These are phyloP conservation scores for Hirtodrosophila histrioides DNA, from an alignment of 2,888 invertebrate genomes.

Conservation along the genomic window DNA sequence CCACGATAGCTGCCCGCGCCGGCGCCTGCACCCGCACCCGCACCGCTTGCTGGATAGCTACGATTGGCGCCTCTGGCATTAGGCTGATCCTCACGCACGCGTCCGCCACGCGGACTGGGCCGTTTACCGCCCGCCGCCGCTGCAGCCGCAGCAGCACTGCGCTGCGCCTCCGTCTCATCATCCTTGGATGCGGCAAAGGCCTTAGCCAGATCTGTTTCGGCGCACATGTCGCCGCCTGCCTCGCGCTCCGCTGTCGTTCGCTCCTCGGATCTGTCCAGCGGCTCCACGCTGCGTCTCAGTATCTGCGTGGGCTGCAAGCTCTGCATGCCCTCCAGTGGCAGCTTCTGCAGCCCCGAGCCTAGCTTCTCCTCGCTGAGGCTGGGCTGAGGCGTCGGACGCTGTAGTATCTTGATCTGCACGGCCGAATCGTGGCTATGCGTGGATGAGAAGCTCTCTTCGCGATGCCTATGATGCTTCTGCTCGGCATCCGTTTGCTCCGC, in stretches of 20 bases:
- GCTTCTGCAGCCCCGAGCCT: constrained; percentile 40
- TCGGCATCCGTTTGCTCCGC: constrained; percentile 85
- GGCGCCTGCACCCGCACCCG: constrained; percentile 85
- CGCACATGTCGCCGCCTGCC: constrained; percentile 11
- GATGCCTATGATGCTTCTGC: constrained; percentile 78
- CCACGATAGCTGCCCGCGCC: constrained; percentile 85
- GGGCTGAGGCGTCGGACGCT: constrained; percentile 77
- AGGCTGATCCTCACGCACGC: constrained; percentile 47
- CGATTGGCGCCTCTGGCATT: constrained; percentile 48
- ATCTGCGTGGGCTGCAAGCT: constrained; percentile 82
- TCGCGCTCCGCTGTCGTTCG: background rate
- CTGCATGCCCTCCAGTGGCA: constrained; percentile 40
- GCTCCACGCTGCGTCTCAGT: constrained; percentile 82
- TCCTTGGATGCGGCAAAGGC: constrained; percentile 17
- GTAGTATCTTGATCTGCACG: constrained; percentile 84
- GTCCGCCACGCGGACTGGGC: constrained; percentile 80
- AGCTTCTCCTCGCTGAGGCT: constrained; percentile 74
- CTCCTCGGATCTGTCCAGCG: constrained; percentile 35
- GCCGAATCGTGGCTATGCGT: constrained; percentile 83
- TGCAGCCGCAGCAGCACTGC: constrained; percentile 24
- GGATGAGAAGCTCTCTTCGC: constrained; percentile 83
- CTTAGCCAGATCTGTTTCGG: constrained; percentile 19
- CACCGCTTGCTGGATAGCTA: constrained; percentile 60
- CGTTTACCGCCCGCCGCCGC: constrained; percentile 44
- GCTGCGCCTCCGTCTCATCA: constrained; percentile 44